Percentiles rank a stretch among this genome's conserved stretches.
Conservation (phyloP, 1,140 invertebrate genomes). For the Conopomorpha cramerella region DNA sequence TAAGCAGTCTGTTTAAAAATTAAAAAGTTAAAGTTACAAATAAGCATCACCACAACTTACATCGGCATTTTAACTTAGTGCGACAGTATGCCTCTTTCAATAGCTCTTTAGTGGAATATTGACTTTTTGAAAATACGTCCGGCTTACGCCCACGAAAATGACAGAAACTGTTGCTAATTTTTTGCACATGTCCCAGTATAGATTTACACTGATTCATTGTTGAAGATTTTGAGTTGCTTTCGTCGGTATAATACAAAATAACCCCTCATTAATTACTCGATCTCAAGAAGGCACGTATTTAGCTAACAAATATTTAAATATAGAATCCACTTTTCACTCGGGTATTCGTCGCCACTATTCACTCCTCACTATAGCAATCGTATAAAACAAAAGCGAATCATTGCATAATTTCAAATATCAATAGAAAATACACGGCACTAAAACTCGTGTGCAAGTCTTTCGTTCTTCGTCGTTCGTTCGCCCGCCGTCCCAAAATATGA, state of each 20-base stretch:
- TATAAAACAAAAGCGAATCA: slow-evolving; percentile 10
- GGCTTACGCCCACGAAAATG: too few species aligned
- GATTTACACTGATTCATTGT: slow-evolving; percentile 24
- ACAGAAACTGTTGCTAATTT: too few species aligned
- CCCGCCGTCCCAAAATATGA: too few species aligned
- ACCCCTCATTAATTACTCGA: too few species aligned
- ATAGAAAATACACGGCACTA: slow-evolving; percentile 3
- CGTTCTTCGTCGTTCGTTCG: too few species aligned
- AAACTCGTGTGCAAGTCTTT: too few species aligned
- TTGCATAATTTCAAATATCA: slow-evolving; percentile 18
- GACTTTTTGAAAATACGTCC: too few species aligned
- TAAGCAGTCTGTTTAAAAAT: slow-evolving; percentile 1
- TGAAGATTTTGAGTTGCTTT: too few species aligned
- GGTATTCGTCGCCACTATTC: not conserved
- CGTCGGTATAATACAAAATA: too few species aligned
- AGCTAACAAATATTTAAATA: not conserved
- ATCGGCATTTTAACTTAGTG: slow-evolving; percentile 56
- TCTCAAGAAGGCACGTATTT: slow-evolving; percentile 1
- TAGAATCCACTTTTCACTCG: not conserved
- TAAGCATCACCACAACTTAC: slow-evolving; percentile 30
- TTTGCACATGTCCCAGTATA: too few species aligned
- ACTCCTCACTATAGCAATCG: slow-evolving; percentile 1
- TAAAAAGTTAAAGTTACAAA: not conserved
- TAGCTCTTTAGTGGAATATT: slow-evolving; percentile 41
- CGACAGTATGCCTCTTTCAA: slow-evolving; percentile 54